Base-by-base conservation (phyloP, 1,140 invertebrate genomes). In the Metopolophium dirhodum region DNA sequence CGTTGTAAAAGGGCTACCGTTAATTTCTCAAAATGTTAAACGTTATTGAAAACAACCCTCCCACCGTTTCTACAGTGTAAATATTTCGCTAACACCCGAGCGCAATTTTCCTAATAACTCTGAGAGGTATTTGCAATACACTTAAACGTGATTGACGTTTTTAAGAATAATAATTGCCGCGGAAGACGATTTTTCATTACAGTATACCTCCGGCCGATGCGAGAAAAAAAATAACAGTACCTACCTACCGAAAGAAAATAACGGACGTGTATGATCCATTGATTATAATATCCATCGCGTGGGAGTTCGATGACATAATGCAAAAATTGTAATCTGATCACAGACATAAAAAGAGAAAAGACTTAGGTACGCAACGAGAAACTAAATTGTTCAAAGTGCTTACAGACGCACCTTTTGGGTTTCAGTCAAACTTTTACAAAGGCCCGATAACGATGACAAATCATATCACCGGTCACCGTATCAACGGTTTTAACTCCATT, bases 21-120 rank as follows among this genome's bases (percentile, higher is more conserved):
- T 91, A 91, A 91, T 91, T 91, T 91, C 90, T 91, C 90, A 91
- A 91, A 91, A 91, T 91, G 90, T 91, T 91, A 91, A 91, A 91
- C 90, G 90, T 91, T 91, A 91, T 91, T 91, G 90, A 91, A 91
- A 91, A 91, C 90, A 91, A 83, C 90, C 90, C 90, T 91, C 83
- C 90, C 90, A 22, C 47, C n/a, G 90, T 91, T n/a, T 49, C 23
- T 30, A 26, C n/a, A 68, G 57, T 91, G 57, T 91, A 91, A 91
- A 91, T 91, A 91, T 91, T 91, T 91, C 90, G 57, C 90, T 91
- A 91, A 68, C 90, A 77, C 57, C 61, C 57, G 90, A 41, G 90
- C 47, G 90, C 68, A 83, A 77, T 91, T 91, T 91, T 91, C 90
- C 90, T 83, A 91, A 91, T 91, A 91, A 91, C 90, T 77, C 35